Evolutionary conservation across 2,797 vertebrate species (phyloP).

Genomic region (Eutrigla gurnardus): DNA sequence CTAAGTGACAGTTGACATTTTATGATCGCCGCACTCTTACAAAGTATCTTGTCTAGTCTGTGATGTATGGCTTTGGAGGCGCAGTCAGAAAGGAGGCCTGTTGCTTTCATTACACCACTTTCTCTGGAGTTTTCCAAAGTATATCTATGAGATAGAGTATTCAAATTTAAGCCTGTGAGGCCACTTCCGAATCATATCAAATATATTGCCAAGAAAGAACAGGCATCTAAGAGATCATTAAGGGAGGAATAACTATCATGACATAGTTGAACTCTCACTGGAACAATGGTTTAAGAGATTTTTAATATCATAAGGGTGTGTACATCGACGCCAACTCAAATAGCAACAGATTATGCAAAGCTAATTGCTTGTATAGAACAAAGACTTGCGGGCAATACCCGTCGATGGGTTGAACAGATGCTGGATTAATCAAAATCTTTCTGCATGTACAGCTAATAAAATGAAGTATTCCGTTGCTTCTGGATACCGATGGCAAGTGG

Average conservation of each 20-base stretch:
- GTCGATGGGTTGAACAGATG: slow-evolving; percentile 21
- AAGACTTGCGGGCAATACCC: neutral
- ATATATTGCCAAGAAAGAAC: slow-evolving; percentile 12
- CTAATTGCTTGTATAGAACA: slow-evolving; percentile 28
- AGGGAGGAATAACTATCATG: slow-evolving; percentile 10
- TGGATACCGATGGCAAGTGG: slow-evolving; percentile 20
- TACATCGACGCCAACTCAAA: neutral
- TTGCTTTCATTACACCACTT: slow-evolving; percentile 29
- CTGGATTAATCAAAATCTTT: slow-evolving; percentile 27
- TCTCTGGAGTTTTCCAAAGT: neutral
- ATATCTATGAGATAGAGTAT: slow-evolving; percentile 34
- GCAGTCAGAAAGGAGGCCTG: slow-evolving; percentile 17
- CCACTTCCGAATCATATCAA: slow-evolving; percentile 21
- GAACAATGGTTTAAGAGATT: slow-evolving; percentile 25
- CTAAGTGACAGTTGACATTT: slow-evolving; percentile 68
- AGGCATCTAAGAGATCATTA: slow-evolving; percentile 37
- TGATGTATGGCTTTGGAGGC: slow-evolving; percentile 47
- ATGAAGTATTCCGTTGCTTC: slow-evolving; percentile 18
- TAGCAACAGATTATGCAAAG: slow-evolving; percentile 9
- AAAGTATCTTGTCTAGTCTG: slow-evolving; percentile 33
- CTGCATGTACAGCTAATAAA: slow-evolving; percentile 1
- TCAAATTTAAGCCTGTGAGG: slow-evolving; percentile 31
- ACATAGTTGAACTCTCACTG: slow-evolving; percentile 2
- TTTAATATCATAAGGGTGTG: slow-evolving; percentile 21
- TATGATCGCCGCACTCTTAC: slow-evolving; percentile 45